Percentiles rank a stretch among this genome's conserved stretches.
phyloP scores from a whole-genome alignment of 2,113 vertebrate species.

The Saguinus imperator region DNA sequence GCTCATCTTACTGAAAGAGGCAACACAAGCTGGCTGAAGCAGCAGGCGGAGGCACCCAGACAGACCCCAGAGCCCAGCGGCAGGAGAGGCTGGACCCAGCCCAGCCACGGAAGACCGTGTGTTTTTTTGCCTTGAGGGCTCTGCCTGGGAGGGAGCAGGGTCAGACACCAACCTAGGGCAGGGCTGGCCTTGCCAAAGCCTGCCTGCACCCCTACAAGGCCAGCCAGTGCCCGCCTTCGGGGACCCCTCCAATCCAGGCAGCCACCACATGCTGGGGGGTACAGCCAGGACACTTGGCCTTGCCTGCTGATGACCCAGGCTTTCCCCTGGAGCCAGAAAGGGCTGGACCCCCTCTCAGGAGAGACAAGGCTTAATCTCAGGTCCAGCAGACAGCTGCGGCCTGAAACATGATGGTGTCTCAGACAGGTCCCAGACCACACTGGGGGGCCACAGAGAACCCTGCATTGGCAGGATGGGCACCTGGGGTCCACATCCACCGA shows the following conservation, averaged over 20 bases:
- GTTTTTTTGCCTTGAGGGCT: no score
- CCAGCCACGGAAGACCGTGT: fast-evolving
- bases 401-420: background rate
- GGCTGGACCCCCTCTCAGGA: background rate
- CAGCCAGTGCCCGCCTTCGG: fast-evolving
- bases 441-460: background rate
- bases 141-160: background rate
- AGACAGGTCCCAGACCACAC: no score
- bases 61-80: background rate
- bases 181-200: background rate
- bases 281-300: background rate
- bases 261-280: fast-evolving
- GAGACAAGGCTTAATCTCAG: background rate
- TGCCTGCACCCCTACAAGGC: background rate
- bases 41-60: background rate
- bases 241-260: fast-evolving
- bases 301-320: no score
- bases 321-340: no score
- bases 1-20: conserved; percentile 44
- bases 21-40: background rate
- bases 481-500: fast-evolving
- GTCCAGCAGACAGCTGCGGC: background rate
- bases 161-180: fast-evolving
- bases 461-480: fast-evolving
- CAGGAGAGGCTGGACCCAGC: background rate